A percentile compares a stretch with the other conserved stretches of the same genome.
phyloP scores from a whole-genome alignment of 2,888 invertebrate species.

The Nephrotoma guestfalica region DNA sequence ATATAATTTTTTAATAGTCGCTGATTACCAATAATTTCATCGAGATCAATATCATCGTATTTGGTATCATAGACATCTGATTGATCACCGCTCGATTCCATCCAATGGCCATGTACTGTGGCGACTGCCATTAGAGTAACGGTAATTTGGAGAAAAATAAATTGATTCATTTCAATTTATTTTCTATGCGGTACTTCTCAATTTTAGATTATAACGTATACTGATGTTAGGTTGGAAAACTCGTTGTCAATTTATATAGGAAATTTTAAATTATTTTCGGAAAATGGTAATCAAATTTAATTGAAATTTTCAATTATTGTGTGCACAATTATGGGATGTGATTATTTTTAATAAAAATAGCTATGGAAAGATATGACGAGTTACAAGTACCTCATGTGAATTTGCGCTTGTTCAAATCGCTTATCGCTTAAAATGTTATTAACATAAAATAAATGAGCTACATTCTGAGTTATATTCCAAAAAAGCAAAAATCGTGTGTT shows the following conservation, averaged over 20 bases:
- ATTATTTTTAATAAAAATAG: not conserved
- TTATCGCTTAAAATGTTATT: no score
- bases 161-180: not conserved
- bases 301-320: not conserved
- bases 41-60: conserved; percentile 53
- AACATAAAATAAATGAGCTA: no score
- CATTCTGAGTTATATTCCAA: no score
- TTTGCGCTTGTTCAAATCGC: no score
- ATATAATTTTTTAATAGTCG: conserved; percentile 49
- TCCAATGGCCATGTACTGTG: not conserved
- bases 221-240: not conserved
- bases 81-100: not conserved
- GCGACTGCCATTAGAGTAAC: not conserved
- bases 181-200: not conserved
- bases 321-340: not conserved
- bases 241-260: not conserved
- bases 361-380: not conserved
- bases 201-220: not conserved
- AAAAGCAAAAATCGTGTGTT: no score
- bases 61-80: conserved; percentile 40
- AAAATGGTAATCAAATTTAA: not conserved
- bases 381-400: no score
- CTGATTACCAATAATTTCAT: conserved; percentile 48
- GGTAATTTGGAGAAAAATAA: not conserved
- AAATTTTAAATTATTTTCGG: not conserved